A percentile compares a stretch with the other conserved stretches of the same genome.
Conservation (phyloP, 2,797 vertebrate genomes). For the Okamejei kenojei region DNA sequence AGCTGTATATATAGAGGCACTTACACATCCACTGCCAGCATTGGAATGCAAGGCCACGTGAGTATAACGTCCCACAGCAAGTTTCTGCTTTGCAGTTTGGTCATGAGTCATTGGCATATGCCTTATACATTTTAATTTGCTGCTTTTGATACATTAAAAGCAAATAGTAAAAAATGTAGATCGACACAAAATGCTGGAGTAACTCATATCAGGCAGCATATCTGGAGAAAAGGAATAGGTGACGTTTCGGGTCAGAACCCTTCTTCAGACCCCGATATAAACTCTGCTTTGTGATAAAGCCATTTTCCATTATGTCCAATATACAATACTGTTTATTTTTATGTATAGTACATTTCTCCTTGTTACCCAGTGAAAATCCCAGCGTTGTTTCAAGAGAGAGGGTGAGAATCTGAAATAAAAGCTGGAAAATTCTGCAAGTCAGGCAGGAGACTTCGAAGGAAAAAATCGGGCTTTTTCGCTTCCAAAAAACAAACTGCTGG, state of each 20-base stretch:
- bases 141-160: neutral
- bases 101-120: neutral
- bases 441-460: neutral
- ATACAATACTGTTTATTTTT: neutral
- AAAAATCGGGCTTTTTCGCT: too few species aligned
- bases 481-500: too few species aligned
- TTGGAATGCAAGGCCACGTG: neutral
- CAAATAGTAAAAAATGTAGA: too few species aligned
- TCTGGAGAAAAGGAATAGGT: too few species aligned
- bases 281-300: too few species aligned
- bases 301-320: neutral
- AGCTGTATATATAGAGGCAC: slow-evolving; percentile 4
- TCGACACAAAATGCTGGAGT: too few species aligned
- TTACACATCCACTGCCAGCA: neutral
- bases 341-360: neutral
- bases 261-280: too few species aligned
- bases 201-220: too few species aligned
- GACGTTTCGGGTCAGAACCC: too few species aligned
- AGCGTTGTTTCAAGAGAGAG: neutral
- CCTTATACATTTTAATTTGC: neutral
- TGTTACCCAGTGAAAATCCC: neutral
- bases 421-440: neutral
- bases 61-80: neutral
- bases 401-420: too few species aligned
- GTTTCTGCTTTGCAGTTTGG: neutral